Evolutionary conservation across 2,797 vertebrate genomes (phyloP).

Genomic region (Silurus lanzhouensis): DNA sequence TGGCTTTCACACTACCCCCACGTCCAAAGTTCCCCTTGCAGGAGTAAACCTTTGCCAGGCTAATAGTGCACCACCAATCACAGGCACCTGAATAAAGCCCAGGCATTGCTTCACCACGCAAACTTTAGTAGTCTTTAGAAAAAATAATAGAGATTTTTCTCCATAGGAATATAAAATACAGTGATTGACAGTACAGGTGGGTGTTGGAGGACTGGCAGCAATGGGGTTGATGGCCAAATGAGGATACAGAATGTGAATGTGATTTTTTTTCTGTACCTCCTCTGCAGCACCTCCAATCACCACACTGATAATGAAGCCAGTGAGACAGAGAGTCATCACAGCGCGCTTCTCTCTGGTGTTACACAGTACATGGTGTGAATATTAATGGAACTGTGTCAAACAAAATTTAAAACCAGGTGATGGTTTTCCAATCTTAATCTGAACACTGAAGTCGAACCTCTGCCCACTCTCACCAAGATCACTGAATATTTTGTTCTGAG

Average conservation of each 20-base stretch:
- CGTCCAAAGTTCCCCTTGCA: constrained; percentile 44
- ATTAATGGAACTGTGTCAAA: constrained; percentile 16
- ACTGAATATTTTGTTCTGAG: not conserved
- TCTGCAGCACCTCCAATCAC: constrained; percentile 39
- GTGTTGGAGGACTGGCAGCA: constrained; percentile 15
- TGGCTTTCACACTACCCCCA: constrained; percentile 27
- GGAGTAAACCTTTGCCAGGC: constrained; percentile 33
- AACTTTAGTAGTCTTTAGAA: constrained; percentile 6
- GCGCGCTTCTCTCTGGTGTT: not conserved
- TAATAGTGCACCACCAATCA: constrained; percentile 37
- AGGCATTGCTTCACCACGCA: not conserved
- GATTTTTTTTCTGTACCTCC: constrained; percentile 28
- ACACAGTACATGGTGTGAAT: constrained; percentile 30
- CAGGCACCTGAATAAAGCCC: constrained; percentile 8
- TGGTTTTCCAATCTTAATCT: not conserved
- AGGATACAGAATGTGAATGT: constrained; percentile 38
- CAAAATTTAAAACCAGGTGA: not conserved
- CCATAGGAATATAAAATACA: not conserved
- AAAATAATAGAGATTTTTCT: not conserved
- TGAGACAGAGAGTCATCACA: constrained; percentile 35
- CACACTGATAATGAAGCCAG: constrained; percentile 37
- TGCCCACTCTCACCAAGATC: not conserved
- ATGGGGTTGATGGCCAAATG: constrained; percentile 26
- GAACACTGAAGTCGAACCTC: not conserved
- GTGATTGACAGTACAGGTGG: constrained; percentile 39